Percentiles rank a stretch among this genome's conserved stretches.
Evolutionary conservation across 2,113 vertebrate species (phyloP).

Genomic region (Crotalus viridis): DNA sequence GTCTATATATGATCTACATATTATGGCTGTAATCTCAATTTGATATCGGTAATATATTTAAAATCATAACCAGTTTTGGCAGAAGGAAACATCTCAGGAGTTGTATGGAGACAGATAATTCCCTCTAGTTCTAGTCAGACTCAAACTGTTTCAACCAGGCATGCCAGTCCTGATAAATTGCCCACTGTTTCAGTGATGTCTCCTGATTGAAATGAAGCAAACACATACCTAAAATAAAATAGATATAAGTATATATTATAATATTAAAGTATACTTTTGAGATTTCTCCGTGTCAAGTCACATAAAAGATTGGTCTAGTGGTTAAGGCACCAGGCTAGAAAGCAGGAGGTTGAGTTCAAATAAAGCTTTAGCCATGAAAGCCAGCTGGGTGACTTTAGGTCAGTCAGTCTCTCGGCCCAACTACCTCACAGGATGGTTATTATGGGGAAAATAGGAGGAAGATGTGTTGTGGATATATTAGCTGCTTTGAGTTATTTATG

Average conservation of each 20-base stretch:
- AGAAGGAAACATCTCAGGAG: constrained; percentile 64
- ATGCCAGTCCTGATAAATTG: constrained; percentile 84
- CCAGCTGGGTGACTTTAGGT: not conserved
- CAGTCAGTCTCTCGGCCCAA: not conserved
- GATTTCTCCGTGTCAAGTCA: not conserved
- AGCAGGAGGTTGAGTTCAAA: not conserved
- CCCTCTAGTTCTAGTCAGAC: constrained; percentile 74
- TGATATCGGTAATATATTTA: not conserved
- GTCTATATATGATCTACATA: not conserved
- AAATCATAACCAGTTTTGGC: not conserved
- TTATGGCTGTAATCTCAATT: not conserved
- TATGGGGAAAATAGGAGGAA: not conserved
- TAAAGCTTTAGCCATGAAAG: not conserved
- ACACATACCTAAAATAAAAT: constrained; percentile 73
- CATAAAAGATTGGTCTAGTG: not conserved
- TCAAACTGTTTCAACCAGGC: constrained; percentile 78
- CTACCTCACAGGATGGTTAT: not conserved
- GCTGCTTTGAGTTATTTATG: not conserved
- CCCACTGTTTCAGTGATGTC: constrained; percentile 81
- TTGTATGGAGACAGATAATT: constrained; percentile 82
- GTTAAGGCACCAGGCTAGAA: not conserved
- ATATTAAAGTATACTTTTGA: not conserved
- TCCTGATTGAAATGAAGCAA: constrained; percentile 81
- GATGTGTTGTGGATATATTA: not conserved
- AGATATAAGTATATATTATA: not conserved